Evolutionary conservation across 2,113 vertebrate genomes (phyloP).

Genomic region (Tragulus kanchil): DNA sequence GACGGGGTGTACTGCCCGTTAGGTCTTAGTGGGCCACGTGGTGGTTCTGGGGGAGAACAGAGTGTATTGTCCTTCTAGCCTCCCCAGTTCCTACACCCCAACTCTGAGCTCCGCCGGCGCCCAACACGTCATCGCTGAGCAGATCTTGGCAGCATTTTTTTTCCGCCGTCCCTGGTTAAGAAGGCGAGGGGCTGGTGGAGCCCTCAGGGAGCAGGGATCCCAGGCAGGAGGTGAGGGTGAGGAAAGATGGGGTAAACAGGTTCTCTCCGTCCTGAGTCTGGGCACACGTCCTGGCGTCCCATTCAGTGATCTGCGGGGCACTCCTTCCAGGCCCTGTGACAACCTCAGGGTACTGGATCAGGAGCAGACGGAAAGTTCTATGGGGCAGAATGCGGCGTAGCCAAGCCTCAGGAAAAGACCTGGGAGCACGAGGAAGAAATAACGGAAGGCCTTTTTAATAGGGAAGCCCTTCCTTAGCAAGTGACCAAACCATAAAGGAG

Average conservation of each 20-base stretch:
- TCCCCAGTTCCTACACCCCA: not conserved
- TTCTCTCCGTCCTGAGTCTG: not conserved
- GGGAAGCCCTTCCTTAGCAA: not conserved
- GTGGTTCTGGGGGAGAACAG: too few species aligned
- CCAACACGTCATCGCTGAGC: not conserved
- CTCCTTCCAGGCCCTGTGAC: rapidly evolving
- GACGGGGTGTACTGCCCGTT: not conserved
- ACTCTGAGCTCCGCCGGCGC: not conserved
- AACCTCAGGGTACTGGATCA: rapidly evolving
- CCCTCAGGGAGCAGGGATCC: not conserved
- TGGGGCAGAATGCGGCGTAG: not conserved
- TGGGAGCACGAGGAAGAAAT: rapidly evolving
- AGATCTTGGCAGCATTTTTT: rapidly evolving
- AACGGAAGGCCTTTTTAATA: not conserved
- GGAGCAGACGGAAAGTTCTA: not conserved
- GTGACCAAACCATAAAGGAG: not conserved
- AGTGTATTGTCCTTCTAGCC: not conserved
- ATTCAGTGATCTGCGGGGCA: rapidly evolving
- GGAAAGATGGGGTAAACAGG: too few species aligned
- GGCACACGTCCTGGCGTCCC: rapidly evolving
- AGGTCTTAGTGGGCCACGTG: not conserved
- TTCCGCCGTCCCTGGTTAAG: too few species aligned
- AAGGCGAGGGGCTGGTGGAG: not conserved
- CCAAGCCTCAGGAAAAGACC: too few species aligned
- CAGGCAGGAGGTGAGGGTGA: not conserved